phyloP scores from a whole-genome alignment of 2,113 vertebrate genomes.

The Fukomys damarensis region DNA sequence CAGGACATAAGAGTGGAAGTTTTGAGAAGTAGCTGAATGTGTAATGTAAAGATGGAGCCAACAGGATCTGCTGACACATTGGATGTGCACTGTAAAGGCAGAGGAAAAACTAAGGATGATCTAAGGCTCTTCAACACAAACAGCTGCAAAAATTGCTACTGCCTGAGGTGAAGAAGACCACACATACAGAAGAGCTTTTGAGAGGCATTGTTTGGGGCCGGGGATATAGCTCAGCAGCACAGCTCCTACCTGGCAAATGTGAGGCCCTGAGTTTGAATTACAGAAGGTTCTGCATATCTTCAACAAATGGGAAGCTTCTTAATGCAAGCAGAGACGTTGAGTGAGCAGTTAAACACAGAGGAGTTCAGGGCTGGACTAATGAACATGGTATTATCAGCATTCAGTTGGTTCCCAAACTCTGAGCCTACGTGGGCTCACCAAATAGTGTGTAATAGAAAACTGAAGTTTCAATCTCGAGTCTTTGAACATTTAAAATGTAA shows the following conservation, averaged over 20 bases:
- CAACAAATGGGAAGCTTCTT: neutral
- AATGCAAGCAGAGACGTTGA: neutral
- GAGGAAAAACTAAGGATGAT: conserved; percentile 6
- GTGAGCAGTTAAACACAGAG: neutral
- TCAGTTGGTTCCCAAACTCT: neutral
- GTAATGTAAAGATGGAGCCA: neutral
- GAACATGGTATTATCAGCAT: neutral
- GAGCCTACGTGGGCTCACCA: neutral
- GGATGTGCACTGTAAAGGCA: neutral
- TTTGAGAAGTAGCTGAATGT: neutral
- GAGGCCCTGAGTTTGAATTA: neutral
- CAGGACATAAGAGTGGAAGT: neutral
- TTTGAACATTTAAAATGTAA: neutral
- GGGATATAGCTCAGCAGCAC: no score
- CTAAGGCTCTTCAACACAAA: neutral
- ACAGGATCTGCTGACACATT: neutral
- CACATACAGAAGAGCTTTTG: neutral
- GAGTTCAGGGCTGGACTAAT: neutral
- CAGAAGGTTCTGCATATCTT: neutral
- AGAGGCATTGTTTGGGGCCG: neutral
- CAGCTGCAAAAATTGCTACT: neutral
- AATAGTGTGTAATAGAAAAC: neutral
- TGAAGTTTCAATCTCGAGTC: neutral
- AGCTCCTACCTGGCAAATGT: no score
- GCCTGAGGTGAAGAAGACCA: neutral